Evolutionary conservation across 2,797 vertebrate species (phyloP), one percentile per base, ranked within the genome.

Genomic region (Thunnus albacares): DNA sequence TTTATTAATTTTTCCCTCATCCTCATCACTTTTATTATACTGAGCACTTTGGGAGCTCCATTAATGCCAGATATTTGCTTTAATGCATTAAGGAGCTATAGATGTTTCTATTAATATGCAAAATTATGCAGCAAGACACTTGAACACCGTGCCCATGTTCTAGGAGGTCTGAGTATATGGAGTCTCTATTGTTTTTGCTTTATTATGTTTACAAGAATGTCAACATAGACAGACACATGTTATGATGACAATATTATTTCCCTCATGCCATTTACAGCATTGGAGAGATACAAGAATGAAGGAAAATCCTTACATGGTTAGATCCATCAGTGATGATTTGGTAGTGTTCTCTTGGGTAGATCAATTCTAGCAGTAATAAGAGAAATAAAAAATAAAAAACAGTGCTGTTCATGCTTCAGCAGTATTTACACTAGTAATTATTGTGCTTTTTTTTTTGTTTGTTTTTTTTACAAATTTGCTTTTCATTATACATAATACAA

Each of bases 371-470:
- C 51, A 53, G 15, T 24, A 69, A 81, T 24, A 58, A 15, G 14
- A 69, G 33, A 49, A 62, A 78, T 33, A 33, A 33, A 33, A 33
- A 33, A 24, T 24, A 24, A 24, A 24, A 24, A 24, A 30, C 28
- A 33, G 30, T 6, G 14, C 8, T 22, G 18, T 26, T 68, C 14
- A 7, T 60, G 35, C 26, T 61, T 30, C 26, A 22, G 35, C 26
- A 22, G 43, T 52, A 74, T 81, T 84, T 75, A 71, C 51, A 71
- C 14, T 22, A 3, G 5, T 53, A 80, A 78, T 90, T 77, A 62
- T n/a, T 58, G 64, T 56, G n/a, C 26, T 3, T 11, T 38, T 38
- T 38, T 38, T 11, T 11, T 38, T 38, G 38, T 11, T 38, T 38
- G 1, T 38, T 38, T 38, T 22, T 84, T 65, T 75, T 45, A 70